phyloP scores from a whole-genome alignment of 1,140 invertebrate genomes.

The Telenomus remus region DNA sequence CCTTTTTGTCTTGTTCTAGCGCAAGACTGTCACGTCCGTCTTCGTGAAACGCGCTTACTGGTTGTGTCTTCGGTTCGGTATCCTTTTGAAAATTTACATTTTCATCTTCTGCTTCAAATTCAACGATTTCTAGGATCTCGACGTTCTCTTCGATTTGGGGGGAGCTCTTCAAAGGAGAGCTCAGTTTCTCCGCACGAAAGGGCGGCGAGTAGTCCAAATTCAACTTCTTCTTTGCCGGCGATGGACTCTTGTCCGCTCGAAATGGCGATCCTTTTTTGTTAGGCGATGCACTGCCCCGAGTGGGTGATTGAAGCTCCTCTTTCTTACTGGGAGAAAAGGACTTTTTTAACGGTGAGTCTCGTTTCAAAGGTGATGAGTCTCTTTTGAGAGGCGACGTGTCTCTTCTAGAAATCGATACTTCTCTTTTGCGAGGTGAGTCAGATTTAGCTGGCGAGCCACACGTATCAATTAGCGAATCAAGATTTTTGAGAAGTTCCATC shows the following conservation, averaged over 20 bases:
- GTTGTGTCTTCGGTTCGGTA: slow-evolving; percentile 45
- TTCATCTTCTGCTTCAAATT: slow-evolving; percentile 63
- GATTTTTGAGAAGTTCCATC: not conserved
- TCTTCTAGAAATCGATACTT: too few relatives aligned
- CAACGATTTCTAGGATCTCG: slow-evolving; percentile 71
- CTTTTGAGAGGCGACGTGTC: slow-evolving; percentile 11
- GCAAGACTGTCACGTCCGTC: slow-evolving; percentile 13
- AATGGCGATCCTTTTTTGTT: slow-evolving; percentile 15
- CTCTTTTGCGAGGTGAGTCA: not conserved
- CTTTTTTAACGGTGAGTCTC: slow-evolving; percentile 5
- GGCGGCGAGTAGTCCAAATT: too few relatives aligned
- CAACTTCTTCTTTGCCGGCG: too few relatives aligned
- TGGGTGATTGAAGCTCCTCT: not conserved
- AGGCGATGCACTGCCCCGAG: not conserved
- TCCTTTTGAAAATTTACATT: slow-evolving; percentile 57
- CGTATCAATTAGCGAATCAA: slow-evolving; percentile 8
- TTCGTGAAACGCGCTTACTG: slow-evolving; percentile 29
- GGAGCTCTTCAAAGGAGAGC: slow-evolving; percentile 2
- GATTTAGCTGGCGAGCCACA: slow-evolving; percentile 9
- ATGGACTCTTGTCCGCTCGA: not conserved
- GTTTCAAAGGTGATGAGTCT: slow-evolving; percentile 10
- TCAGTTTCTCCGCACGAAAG: not conserved
- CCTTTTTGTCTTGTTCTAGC: slow-evolving; percentile 1
- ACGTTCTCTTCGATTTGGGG: slow-evolving; percentile 47
- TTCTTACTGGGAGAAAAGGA: not conserved